Evolutionary conservation across 2,888 invertebrate genomes (phyloP), one percentile per base, ranked within the genome.

Genomic region (Rhopalosiphum nymphaeae): DNA sequence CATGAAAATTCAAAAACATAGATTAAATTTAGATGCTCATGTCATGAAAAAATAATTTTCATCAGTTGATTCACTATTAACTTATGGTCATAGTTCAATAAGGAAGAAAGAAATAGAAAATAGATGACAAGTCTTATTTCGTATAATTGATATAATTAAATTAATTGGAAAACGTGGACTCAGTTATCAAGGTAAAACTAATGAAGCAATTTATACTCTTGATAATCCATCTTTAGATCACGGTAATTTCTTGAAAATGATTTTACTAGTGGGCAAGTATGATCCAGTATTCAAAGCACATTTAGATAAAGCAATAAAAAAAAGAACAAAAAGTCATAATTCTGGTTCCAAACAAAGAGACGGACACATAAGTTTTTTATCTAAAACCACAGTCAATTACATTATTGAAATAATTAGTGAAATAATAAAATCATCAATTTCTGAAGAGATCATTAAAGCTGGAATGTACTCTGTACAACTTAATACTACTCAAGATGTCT

Each of bases 401-500:
- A 44, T 44, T 44, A 44, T 44, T 44, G 44, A 44, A 3, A 44
- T 44, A 44, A 44, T 44, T 3, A 44, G 44, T 44, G 44, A 44
- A 44, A 44, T 44, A 3, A 44, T 44, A 44, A 44, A 44, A 3
- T 44, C 44, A 44, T 44, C 44, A 44, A 44, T 78, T 36, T 78
- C 85, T 46, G 67, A 67, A n/a, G n/a, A n/a, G n/a, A 78, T 78
- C 2, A 67, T 57, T 11, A 87, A 92, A 92, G 88, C 88, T 92
- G 46, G 67, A 36, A 88, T 92, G 36, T 86, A 92, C n/a, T 91
- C 49, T 42, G 91, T 91, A 5, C 91, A 91, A 46, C 78, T 91
- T 26, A 53, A 91, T 91, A 78, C 84, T 29, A 84, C 91, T 29
- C 91, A 91, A 46, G 91, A 91, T 78, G 61, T 91, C 25, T 25